phyloP scores from a whole-genome alignment of 2,888 invertebrate species.

The Rhimphoctona megacephalus region DNA sequence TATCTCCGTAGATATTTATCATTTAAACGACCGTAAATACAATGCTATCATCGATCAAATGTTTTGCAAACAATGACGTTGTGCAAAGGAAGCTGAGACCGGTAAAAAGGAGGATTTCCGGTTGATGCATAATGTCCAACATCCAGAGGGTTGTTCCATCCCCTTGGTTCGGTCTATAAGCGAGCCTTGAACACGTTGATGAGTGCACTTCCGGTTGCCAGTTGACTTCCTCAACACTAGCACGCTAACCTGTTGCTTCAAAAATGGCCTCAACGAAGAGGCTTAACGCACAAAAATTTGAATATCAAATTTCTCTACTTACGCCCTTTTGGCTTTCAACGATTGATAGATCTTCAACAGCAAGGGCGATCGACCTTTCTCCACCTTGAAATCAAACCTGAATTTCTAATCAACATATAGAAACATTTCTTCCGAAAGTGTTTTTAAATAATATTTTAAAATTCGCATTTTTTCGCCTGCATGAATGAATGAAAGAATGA shows the following conservation, averaged over 20 bases:
- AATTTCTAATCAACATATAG: not conserved
- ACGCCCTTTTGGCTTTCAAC: not conserved
- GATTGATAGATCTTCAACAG: not conserved
- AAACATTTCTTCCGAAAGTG: not conserved
- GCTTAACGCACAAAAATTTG: not conserved
- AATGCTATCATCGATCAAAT: not conserved
- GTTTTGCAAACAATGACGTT: slow-evolving; percentile 8
- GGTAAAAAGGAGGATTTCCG: slow-evolving; percentile 44
- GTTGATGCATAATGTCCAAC: slow-evolving; percentile 32
- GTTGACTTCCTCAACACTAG: slow-evolving; percentile 74
- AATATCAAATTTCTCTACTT: not conserved
- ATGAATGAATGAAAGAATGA: not conserved
- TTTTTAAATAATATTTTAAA: not conserved
- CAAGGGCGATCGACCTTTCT: slow-evolving; percentile 6
- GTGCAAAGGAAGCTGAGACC: not conserved
- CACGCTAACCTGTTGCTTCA: slow-evolving; percentile 83
- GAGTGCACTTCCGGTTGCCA: slow-evolving; percentile 81
- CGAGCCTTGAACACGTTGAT: slow-evolving; percentile 66
- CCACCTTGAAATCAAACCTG: not conserved
- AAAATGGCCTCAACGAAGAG: not conserved
- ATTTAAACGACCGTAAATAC: not conserved
- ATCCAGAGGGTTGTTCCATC: slow-evolving; percentile 6
- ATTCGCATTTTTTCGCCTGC: not conserved
- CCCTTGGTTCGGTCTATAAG: slow-evolving; percentile 23
- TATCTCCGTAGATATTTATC: not conserved